phyloP scores from a whole-genome alignment of 1,140 invertebrate genomes.

The Pteromalus puparum region DNA sequence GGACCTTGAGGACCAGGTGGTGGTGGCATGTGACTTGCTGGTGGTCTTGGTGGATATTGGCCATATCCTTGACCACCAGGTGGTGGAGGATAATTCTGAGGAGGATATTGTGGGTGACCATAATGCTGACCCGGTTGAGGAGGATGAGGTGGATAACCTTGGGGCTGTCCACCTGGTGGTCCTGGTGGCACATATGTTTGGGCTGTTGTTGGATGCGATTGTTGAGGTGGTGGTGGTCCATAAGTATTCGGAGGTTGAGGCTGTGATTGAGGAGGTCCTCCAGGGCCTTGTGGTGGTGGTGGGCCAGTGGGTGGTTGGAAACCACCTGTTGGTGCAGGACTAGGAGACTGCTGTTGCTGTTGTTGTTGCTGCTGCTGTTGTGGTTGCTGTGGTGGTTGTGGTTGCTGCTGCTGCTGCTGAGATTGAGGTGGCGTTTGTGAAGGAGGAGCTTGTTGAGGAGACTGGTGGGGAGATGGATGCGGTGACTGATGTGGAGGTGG shows the following conservation, averaged over 20 bases:
- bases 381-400: conserved; percentile 58
- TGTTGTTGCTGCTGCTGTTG: conserved; percentile 65
- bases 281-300: conserved; percentile 69
- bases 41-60: conserved; percentile 72
- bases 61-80: conserved; percentile 71
- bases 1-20: conserved; percentile 74
- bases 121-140: conserved; percentile 72
- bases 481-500: conserved; percentile 60
- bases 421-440: conserved; percentile 67
- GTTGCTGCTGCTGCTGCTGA: conserved; percentile 59
- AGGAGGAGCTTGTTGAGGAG: conserved; percentile 65
- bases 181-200: conserved; percentile 72
- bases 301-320: conserved; percentile 73
- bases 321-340: conserved; percentile 69
- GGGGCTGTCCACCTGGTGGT: conserved; percentile 68
- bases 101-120: conserved; percentile 73
- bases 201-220: conserved; percentile 70
- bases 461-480: conserved; percentile 63
- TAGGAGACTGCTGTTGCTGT: conserved; percentile 66
- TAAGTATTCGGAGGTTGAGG: conserved; percentile 67
- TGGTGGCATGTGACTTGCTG: conserved; percentile 72
- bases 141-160: conserved; percentile 71
- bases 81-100: conserved; percentile 72
- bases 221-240: conserved; percentile 68
- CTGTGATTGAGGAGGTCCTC: conserved; percentile 62